phyloP scores from a whole-genome alignment of 1,140 invertebrate genomes.

The Cherax quadricarinatus region DNA sequence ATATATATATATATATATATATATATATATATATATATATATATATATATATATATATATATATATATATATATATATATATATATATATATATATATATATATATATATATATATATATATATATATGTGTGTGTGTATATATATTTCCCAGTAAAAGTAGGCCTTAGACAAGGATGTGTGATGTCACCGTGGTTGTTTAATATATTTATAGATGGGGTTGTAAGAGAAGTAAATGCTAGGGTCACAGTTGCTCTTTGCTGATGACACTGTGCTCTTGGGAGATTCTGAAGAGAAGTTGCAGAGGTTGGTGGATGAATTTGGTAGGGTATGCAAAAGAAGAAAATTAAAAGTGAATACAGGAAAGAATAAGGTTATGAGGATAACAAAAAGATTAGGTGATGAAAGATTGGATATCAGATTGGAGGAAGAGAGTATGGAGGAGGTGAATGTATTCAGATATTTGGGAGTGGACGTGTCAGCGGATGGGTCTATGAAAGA shows the following conservation, averaged over 20 bases:
- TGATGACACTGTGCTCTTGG: background rate
- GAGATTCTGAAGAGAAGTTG: no score
- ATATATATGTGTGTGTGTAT: conserved; percentile 4
- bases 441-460: no score
- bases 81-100: conserved; percentile 3
- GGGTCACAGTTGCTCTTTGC: background rate
- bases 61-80: background rate
- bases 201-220: background rate
- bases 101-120: conserved; percentile 22
- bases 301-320: no score
- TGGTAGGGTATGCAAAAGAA: no score
- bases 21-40: background rate
- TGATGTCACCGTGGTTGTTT: background rate
- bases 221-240: background rate
- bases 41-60: background rate
- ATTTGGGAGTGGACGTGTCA: no score
- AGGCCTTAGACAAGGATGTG: no score
- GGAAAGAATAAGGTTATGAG: no score
- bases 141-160: background rate
- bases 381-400: no score
- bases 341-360: no score
- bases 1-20: background rate
- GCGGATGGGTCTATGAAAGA: no score
- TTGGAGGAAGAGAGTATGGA: no score
- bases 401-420: no score